Percentiles rank a stretch among this genome's conserved stretches.
These are phyloP conservation scores for Lagocephalus sceleratus DNA, from an alignment of 2,797 vertebrate species.

Conservation along the genomic window DNA sequence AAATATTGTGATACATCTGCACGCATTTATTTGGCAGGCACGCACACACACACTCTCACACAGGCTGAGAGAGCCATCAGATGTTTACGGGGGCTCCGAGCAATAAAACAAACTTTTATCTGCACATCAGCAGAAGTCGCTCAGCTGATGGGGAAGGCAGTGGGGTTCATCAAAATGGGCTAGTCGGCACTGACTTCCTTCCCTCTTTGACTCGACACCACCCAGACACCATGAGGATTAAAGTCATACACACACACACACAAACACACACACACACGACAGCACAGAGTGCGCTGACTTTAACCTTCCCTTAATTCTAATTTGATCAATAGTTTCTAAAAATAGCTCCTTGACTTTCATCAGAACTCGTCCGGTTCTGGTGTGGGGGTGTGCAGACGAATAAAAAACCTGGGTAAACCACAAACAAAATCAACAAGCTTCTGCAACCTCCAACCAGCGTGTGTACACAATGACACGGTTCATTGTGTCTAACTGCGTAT, in stretches of 20 bases:
- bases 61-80: constrained; percentile 26
- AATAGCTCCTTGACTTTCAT: constrained; percentile 19
- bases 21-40: constrained; percentile 62
- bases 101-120: constrained; percentile 26
- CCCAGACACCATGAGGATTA: neutral
- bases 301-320: constrained; percentile 22
- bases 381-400: constrained; percentile 1
- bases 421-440: neutral
- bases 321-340: constrained; percentile 19
- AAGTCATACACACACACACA: constrained; percentile 12
- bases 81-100: constrained; percentile 28
- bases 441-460: constrained; percentile 48
- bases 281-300: constrained; percentile 10
- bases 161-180: constrained; percentile 33
- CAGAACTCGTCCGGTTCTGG: constrained; percentile 14
- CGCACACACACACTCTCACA: neutral
- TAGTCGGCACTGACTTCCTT: constrained; percentile 24
- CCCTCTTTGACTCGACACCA: neutral
- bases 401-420: neutral
- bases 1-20: constrained; percentile 84
- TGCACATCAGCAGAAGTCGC: constrained; percentile 22
- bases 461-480: constrained; percentile 72
- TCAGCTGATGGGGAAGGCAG: constrained; percentile 13
- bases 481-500: constrained; percentile 71
- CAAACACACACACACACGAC: no score